Conservation (phyloP, 2,113 vertebrate species). For the Toxotes chatareus region DNA sequence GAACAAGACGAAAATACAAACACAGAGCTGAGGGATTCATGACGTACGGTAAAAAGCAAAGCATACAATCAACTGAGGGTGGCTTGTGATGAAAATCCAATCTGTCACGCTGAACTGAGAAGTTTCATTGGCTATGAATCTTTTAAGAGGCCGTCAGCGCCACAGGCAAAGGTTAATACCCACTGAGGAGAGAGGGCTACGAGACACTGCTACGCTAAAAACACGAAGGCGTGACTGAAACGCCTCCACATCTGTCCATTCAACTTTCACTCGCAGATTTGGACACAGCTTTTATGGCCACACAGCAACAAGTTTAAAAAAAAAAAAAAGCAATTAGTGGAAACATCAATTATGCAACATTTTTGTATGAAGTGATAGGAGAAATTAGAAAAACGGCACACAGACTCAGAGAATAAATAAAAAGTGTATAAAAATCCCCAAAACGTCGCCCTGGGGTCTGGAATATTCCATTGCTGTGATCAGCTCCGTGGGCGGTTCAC, state of each 20-base stretch:
- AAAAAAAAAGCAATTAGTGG: not conserved
- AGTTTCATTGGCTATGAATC: conserved; percentile 73
- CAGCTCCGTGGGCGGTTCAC: not conserved
- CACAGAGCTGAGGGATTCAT: conserved; percentile 9
- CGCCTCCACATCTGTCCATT: not conserved
- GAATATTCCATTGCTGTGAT: conserved; percentile 3
- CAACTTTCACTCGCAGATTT: conserved; percentile 25
- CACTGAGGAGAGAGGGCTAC: conserved; percentile 19
- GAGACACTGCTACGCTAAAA: conserved; percentile 16
- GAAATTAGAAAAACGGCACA: not conserved
- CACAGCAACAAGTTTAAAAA: not conserved
- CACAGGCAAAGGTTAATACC: conserved; percentile 57
- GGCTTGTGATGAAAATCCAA: conserved; percentile 67
- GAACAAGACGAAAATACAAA: conserved; percentile 39
- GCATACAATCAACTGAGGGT: conserved; percentile 33
- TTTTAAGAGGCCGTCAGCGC: conserved; percentile 56
- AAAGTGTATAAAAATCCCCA: not conserved
- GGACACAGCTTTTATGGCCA: conserved; percentile 9
- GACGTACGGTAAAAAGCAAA: not conserved
- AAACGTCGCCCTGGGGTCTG: not conserved
- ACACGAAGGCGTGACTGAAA: conserved; percentile 21
- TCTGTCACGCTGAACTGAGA: conserved; percentile 58
- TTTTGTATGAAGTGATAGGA: not conserved
- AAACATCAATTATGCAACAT: conserved; percentile 28
- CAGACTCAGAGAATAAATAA: not conserved